A percentile compares a stretch with the other conserved stretches of the same genome.
Evolutionary conservation across 2,113 vertebrate genomes (phyloP).

Genomic region (Rhipidura dahli): DNA sequence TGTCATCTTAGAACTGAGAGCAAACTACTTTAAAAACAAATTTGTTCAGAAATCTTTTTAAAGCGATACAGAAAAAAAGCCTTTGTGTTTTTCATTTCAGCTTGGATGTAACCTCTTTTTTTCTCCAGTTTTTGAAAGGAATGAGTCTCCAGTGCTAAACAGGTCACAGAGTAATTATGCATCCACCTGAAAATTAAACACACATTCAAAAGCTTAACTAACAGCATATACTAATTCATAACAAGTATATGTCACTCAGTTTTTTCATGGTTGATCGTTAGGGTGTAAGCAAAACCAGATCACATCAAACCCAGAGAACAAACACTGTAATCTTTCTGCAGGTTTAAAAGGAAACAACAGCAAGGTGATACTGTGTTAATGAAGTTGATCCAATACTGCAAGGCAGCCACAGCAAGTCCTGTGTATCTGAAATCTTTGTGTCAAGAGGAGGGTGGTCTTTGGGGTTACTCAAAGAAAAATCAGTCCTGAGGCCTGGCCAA

Average conservation of each 20-base stretch:
- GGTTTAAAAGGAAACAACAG: neutral
- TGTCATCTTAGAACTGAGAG: neutral
- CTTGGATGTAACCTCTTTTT: slow-evolving; percentile 13
- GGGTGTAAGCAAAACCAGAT: neutral
- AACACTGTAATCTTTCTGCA: neutral
- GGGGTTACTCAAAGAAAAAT: neutral
- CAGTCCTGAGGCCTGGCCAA: neutral
- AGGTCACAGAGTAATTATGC: slow-evolving; percentile 32
- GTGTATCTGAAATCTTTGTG: neutral
- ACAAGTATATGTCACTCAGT: neutral
- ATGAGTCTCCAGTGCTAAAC: slow-evolving; percentile 42
- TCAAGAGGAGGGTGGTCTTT: neutral
- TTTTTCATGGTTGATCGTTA: neutral
- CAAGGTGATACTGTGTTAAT: neutral
- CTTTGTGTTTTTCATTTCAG: neutral
- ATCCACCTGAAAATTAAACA: slow-evolving; percentile 53
- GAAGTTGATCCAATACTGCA: neutral
- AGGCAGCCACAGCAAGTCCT: neutral
- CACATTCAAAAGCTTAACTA: slow-evolving; percentile 41
- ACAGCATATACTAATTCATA: slow-evolving; percentile 14
- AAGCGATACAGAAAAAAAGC: neutral
- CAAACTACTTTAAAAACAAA: neutral
- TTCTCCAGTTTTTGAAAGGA: neutral
- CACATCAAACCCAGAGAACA: neutral
- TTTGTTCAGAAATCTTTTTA: slow-evolving; percentile 7